Percentiles rank a stretch among this genome's conserved stretches.
These are phyloP conservation scores for Dendrocincla fuliginosa DNA, from an alignment of 2,797 vertebrate genomes.

Conservation along the genomic window DNA sequence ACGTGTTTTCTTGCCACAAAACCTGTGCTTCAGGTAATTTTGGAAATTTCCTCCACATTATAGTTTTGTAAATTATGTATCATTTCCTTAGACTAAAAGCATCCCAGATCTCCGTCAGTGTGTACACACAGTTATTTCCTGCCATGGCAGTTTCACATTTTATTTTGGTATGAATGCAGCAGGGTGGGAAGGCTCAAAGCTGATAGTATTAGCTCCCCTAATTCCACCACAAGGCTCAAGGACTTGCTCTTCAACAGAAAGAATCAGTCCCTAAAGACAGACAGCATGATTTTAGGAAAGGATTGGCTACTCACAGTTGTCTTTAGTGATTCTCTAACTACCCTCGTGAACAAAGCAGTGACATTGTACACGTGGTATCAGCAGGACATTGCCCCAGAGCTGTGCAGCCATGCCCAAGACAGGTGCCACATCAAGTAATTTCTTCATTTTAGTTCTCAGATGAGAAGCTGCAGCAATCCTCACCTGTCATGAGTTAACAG, in stretches of 20 bases:
- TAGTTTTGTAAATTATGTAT: neutral
- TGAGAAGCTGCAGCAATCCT: neutral
- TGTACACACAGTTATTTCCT: neutral
- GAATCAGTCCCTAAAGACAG: neutral
- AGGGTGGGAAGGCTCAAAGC: neutral
- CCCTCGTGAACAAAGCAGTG: neutral
- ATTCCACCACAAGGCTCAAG: neutral
- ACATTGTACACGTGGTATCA: accelerated
- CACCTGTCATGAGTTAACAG: slow-evolving; percentile 14
- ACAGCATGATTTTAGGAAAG: neutral
- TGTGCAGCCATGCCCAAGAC: neutral
- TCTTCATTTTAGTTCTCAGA: neutral
- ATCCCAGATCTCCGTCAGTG: neutral
- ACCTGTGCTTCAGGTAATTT: neutral
- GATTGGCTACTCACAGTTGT: neutral
- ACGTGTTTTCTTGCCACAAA: neutral
- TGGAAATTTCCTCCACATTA: neutral
- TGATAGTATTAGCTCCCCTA: neutral
- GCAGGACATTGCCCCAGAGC: neutral
- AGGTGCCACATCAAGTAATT: neutral
- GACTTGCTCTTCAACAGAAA: neutral
- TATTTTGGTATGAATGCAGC: neutral
- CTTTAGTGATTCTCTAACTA: neutral
- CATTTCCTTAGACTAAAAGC: neutral
- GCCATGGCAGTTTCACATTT: neutral